Evolutionary conservation across 92 coral and sea anemone genomes (phyloP), one percentile per base, ranked within the genome.

Genomic region (Phenganax marumi): DNA sequence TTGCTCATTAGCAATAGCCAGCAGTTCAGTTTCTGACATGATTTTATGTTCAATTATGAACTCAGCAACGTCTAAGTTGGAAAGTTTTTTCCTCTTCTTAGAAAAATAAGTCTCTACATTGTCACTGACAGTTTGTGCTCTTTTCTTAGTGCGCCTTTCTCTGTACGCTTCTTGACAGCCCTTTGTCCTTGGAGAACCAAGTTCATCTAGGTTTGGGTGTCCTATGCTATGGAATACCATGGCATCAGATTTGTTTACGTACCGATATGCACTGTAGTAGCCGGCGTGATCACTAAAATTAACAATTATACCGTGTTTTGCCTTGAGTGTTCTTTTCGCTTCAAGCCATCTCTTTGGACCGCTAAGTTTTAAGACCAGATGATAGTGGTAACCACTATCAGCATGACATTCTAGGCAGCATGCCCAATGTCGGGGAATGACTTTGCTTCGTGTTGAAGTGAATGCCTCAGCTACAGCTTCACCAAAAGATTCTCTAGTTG

Each of bases 401-500:
- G 18, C 48, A 43, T 68, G 73, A 7, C 18, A 12, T 68, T 68
- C 73, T 6, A 68, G 73, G 73, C 73, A 68, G 24, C 39, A 68
- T 7, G 39, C 73, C 73, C 73, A 68, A 24, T 16, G 39, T 24
- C 11, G 47, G 13, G 50, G 48, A 14, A 24, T 18, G 12, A 43
- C 73, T 43, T 68, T 68, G 18, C 64, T 57, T 43, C 73, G 48
- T 24, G 18, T 68, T 7, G 48, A 24, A 43, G 47, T 43, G 50
- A 68, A 68, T 43, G 47, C 50, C 9, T 5, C 48, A 16, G 10
- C 73, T 25, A 7, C 50, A 24, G 17, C 50, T 68, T 43, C 48
- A 14, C 73, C 73, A 68, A 68, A 68, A 14, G 48, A 68, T 68
- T 68, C 73, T 24, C 73, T 24, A 16, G 73, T 68, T 24, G 73